Base-by-base conservation (phyloP, 2,113 vertebrate genomes). In the Stegostoma tigrinum region DNA sequence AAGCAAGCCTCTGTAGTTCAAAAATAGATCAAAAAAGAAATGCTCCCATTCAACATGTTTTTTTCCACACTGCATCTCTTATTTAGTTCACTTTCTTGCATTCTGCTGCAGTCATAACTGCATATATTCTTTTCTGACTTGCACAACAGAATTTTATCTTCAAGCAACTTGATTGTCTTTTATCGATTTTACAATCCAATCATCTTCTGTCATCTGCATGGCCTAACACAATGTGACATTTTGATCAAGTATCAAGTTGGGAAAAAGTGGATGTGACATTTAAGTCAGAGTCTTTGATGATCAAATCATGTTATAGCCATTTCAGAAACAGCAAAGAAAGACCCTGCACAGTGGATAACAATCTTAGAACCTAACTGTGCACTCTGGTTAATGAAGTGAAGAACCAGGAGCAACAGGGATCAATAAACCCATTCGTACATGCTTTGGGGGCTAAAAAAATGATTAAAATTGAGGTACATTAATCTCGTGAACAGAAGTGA, bases 111-210 rank as follows among this genome's bases (percentile, higher is more conserved):
- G 17, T 38, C 30, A 66, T 19, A 66, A 66, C 61, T 66, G 87
- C 6, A 14, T 93, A 67, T 38, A 42, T 66, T 66, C 89, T 42
- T 38, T 93, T 66, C 8, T 64, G 61, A 42, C 61, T 66, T 61
- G 7, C 61, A 42, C 19, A 34, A 10, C 89, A 67, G 38, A 93
- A 66, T 42, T 61, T 93, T 61, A 93, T 93, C 89, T 93, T 66
- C 61, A 93, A 93, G 61, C 8, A 38, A 38, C 61, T 38, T 93
- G 89, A 93, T 93, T 93, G 89, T 66, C 89, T 66, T 67, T 67
- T 93, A 93, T 93, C 23, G 89, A 93, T n/a, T 93, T 67, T 93
- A 6, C 89, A 93, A 64, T 17, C 61, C 89, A 38, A 75, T 93
- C 55, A 21, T 10, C 89, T 91, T n/a, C n/a, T 67, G 61, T 38